Percentiles rank a stretch among this genome's conserved stretches.
Evolutionary conservation across 2,888 invertebrate species (phyloP).

Genomic region (Camptogramma bilineatum): DNA sequence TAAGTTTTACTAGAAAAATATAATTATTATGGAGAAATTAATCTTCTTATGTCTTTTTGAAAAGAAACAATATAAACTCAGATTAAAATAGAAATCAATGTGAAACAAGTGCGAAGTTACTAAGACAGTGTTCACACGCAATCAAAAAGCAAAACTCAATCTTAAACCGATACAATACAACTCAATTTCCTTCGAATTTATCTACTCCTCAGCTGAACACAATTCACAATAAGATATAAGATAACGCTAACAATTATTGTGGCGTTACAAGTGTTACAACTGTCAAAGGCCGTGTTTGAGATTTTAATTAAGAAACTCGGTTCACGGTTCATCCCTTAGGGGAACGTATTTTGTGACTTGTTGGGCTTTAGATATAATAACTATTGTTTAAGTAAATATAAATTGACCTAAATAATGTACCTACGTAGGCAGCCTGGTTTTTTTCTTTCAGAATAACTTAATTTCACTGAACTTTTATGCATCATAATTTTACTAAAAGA

Average conservation of each 20-base stretch:
- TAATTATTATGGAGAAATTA: too few relatives aligned
- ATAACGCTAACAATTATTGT: slow-evolving; percentile 68
- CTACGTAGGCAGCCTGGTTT: too few relatives aligned
- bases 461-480: too few relatives aligned
- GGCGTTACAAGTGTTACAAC: slow-evolving; percentile 66
- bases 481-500: too few relatives aligned
- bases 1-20: too few relatives aligned
- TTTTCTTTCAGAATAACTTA: too few relatives aligned
- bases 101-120: not conserved
- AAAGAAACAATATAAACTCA: not conserved
- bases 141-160: slow-evolving; percentile 28
- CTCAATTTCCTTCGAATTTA: slow-evolving; percentile 39
- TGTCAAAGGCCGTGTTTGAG: slow-evolving; percentile 68
- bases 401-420: not conserved
- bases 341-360: slow-evolving; percentile 18
- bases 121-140: slow-evolving; percentile 10
- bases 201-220: slow-evolving; percentile 38
- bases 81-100: not conserved
- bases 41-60: too few relatives aligned
- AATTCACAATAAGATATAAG: slow-evolving; percentile 58
- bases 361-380: not conserved
- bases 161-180: slow-evolving; percentile 35
- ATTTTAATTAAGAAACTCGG: slow-evolving; percentile 70
- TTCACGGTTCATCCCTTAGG: slow-evolving; percentile 62
- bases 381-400: not conserved